Conservation (phyloP, 2,797 vertebrate genomes). For the Anguilla pacifica region DNA sequence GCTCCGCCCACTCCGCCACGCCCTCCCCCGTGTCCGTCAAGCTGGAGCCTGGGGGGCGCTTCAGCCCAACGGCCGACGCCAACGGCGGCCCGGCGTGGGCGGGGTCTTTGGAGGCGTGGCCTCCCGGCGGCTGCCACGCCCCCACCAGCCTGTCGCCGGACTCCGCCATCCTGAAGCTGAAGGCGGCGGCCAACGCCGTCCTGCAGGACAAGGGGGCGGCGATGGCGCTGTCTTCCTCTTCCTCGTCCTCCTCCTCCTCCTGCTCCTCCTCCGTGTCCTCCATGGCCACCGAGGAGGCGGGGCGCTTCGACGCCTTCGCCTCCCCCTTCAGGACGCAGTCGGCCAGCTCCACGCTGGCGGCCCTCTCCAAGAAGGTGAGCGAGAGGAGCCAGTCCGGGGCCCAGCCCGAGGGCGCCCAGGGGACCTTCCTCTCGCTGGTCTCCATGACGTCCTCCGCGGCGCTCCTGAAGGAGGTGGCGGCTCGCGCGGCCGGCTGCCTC, state of each 20-base stretch:
- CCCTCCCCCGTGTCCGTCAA: conserved; percentile 72
- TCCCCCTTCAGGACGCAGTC: conserved; percentile 98
- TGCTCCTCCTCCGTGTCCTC: conserved; percentile 64
- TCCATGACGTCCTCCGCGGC: conserved; percentile 98
- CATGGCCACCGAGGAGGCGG: conserved; percentile 65
- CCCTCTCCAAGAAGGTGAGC: conserved; percentile 99
- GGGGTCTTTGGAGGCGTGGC: conserved; percentile 91
- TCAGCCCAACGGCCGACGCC: conserved; percentile 64
- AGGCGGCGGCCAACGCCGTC: conserved; percentile 95
- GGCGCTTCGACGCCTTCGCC: conserved; percentile 92
- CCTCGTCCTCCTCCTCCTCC: conserved; percentile 72
- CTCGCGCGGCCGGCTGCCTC: conserved; percentile 92
- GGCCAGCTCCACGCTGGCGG: conserved; percentile 95
- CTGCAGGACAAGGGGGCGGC: conserved; percentile 93
- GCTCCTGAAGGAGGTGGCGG: conserved; percentile 97
- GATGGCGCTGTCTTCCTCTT: conserved; percentile 66
- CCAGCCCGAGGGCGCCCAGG: conserved; percentile 84
- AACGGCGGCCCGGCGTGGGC: conserved; percentile 87
- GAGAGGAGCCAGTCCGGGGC: conserved; percentile 86
- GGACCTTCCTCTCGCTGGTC: conserved; percentile 93
- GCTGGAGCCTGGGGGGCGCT: conserved; percentile 90
- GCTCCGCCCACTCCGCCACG: conserved; percentile 71
- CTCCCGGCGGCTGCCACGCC: conserved; percentile 81
- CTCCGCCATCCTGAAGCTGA: conserved; percentile 97
- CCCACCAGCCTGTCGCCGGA: conserved; percentile 88